Evolutionary conservation across 37 sponge, comb jelly and placozoan species (phyloP).

Genomic region (Oopsacas minuta): DNA sequence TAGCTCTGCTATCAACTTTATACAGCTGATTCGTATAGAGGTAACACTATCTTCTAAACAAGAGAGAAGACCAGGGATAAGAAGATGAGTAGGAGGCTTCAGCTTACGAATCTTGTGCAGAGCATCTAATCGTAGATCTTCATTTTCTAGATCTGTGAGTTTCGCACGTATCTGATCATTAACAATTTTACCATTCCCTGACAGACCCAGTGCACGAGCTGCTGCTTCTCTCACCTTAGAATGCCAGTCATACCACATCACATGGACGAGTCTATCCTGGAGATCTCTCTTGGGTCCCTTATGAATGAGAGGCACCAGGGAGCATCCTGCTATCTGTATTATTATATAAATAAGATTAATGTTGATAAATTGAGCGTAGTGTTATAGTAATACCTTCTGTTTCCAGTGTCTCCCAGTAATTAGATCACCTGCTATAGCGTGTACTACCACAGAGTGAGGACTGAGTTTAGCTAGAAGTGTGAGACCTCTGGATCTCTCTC

Average conservation of each 20-base stretch:
- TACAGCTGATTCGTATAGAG: background rate
- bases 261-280: conserved; percentile 35
- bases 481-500: background rate
- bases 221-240: conserved; percentile 59
- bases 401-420: background rate
- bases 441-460: background rate
- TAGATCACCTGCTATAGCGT: background rate
- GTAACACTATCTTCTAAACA: background rate
- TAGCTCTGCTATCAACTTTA: background rate
- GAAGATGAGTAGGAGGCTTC: background rate
- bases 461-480: background rate
- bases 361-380: background rate
- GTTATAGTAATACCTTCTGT: background rate
- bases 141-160: conserved; percentile 30
- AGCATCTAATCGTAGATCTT: conserved; percentile 60
- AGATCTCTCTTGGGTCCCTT: background rate
- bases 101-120: conserved; percentile 22
- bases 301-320: background rate
- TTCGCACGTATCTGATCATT: conserved; percentile 64
- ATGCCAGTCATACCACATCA: conserved; percentile 74
- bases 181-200: conserved; percentile 70
- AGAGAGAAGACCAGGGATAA: background rate
- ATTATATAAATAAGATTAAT: background rate
- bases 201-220: conserved; percentile 57
- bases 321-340: background rate